These are phyloP conservation scores for Laterallus jamaicensis DNA, from an alignment of 2,113 vertebrate species.

Conservation along the genomic window DNA sequence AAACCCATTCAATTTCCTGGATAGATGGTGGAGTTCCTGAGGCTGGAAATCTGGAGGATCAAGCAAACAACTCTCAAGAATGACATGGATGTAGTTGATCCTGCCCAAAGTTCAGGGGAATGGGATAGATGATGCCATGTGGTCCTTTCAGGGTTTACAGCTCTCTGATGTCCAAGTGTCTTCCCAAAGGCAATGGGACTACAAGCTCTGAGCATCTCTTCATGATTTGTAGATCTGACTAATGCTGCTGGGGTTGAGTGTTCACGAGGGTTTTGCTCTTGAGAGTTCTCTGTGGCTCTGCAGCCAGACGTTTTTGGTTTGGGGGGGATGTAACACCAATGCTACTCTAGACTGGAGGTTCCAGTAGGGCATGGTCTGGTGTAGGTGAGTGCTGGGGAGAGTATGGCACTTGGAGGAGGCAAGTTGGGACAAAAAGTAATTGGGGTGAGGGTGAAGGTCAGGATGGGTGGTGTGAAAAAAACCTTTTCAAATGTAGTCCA, in stretches of 20 bases:
- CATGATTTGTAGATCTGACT: background rate
- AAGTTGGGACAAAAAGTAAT: background rate
- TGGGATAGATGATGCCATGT: background rate
- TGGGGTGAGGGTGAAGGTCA: background rate
- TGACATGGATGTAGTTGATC: background rate
- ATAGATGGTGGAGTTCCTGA: background rate
- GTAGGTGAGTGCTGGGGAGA: accelerated
- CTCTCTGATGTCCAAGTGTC: background rate
- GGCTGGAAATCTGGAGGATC: background rate
- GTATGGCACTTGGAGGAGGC: background rate
- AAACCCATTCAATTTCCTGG: background rate
- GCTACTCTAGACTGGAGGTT: background rate
- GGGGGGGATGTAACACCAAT: accelerated
- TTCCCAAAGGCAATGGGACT: background rate
- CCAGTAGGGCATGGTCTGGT: background rate
- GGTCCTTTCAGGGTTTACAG: background rate
- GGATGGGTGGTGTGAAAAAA: background rate
- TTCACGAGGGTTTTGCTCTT: background rate
- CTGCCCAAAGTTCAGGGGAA: background rate
- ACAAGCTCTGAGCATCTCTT: background rate
- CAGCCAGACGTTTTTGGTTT: background rate
- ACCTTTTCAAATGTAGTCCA: background rate
- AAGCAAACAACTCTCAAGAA: background rate
- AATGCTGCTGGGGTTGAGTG: background rate
- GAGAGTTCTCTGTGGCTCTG: background rate